Conservation (phyloP, 2,113 vertebrate genomes). For the Hylia prasina region DNA sequence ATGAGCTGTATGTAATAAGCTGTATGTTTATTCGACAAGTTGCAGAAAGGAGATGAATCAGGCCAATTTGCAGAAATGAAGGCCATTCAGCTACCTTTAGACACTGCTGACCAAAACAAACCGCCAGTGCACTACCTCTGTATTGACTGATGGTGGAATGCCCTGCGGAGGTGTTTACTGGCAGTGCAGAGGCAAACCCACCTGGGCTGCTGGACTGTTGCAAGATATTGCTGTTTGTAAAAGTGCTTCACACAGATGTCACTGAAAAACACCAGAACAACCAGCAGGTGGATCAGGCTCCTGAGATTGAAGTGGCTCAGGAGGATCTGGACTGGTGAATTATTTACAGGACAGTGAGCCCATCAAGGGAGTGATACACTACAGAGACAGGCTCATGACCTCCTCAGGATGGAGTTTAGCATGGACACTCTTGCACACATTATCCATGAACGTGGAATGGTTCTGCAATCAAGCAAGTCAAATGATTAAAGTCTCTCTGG, state of each 20-base stretch:
- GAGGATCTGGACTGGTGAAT: not conserved
- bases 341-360: not conserved
- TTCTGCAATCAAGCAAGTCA: not conserved
- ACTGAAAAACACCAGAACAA: not conserved
- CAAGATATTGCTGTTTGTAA: not conserved
- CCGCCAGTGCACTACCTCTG: not conserved
- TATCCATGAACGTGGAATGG: not conserved
- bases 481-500: not conserved
- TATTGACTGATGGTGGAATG: not conserved
- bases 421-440: not conserved
- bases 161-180: not conserved
- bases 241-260: not conserved
- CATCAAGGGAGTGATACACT: not conserved
- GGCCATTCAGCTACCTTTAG: not conserved
- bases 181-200: not conserved
- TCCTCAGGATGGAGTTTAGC: fast-evolving
- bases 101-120: not conserved
- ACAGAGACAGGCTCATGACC: not conserved
- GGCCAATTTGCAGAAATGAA: not conserved
- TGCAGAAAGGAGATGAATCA: not conserved
- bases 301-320: not conserved
- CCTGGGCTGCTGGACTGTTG: not conserved
- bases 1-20: not conserved
- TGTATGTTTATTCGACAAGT: not conserved
- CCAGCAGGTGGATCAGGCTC: not conserved